Conservation (phyloP, 2,888 invertebrate species). For the Myopa tessellatipennis region DNA sequence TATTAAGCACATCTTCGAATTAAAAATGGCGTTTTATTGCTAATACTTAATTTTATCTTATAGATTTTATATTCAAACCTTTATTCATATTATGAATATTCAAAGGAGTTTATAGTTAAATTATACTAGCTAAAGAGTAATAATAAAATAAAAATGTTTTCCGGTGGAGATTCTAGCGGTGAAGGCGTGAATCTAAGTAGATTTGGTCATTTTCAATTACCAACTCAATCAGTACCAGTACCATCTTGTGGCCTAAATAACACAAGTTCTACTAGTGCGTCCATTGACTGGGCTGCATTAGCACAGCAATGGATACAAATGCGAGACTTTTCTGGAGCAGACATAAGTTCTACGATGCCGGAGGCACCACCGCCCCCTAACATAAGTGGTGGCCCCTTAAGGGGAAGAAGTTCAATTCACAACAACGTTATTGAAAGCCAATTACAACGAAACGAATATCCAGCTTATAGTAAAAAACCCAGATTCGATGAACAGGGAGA, state of each 20-base stretch:
- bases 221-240: conserved; percentile 69
- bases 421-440: no score
- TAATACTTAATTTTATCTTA: no score
- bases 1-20: no score
- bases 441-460: no score
- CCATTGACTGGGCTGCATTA: conserved; percentile 96
- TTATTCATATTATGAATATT: no score
- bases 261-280: conserved; percentile 68
- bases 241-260: conserved; percentile 45
- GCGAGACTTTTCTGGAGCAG: conserved; percentile 72
- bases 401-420: neutral
- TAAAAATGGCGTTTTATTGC: no score
- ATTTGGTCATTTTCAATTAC: conserved; percentile 77
- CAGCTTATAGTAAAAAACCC: conserved; percentile 36
- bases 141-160: conserved; percentile 55
- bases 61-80: no score
- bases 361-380: conserved; percentile 73
- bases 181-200: conserved; percentile 56
- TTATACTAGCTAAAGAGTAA: no score
- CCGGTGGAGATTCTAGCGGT: conserved; percentile 62
- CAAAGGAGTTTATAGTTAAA: no score
- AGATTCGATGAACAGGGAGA: conserved; percentile 80
- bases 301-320: conserved; percentile 98
- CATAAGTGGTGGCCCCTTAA: conserved; percentile 51
- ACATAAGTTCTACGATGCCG: conserved; percentile 67